Evolutionary conservation across 2,113 vertebrate species (phyloP), one percentile per base, ranked within the genome.

Genomic region (Oreocharis arfaki): DNA sequence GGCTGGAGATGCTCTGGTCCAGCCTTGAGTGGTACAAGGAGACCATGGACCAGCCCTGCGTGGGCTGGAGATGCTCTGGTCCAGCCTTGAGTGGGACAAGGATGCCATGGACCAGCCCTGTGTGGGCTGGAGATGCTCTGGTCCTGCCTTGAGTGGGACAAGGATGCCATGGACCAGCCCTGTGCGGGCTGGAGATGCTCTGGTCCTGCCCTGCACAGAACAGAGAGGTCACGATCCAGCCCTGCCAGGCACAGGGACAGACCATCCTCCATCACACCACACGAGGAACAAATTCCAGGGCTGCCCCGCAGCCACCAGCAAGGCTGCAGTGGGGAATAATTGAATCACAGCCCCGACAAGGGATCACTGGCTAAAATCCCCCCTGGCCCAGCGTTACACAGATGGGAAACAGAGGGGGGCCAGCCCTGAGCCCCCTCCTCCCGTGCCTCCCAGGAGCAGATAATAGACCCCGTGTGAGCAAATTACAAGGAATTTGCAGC

Each of bases 401-500:
- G 89, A 90, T 90, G 89, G 94, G 88, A 74, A 86, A 65, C 6
- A 5, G 71, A 20, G 30, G 57, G 56, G 55, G 37, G 63, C 15
- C 64, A 52, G 15, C 70, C 67, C 55, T 11, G 26, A 55, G 55
- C 70, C 74, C 65, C 89, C 69, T 85, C 91, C 73, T 68, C 71
- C 76, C 2, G 1, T 2, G 6, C 87, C 60, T 65, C 65, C 53
- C 47, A 30, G 55, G 44, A 88, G 81, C 41, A 79, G 84, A 81
- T 86, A 78, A 88, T 61, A 91, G 88, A 84, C 57, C 83, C 77
- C 3, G 1, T 10, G 11, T 19, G 68, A 90, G 82, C 64, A 93
- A 87, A 96, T 90, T 80, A 84, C 91, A 91, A 91, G 96, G 96
- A 97, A 89, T 82, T 61, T 69, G 74, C 91, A 95, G 77, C 90